These are phyloP conservation scores for Spodoptera frugiperda DNA, from an alignment of 1,140 invertebrate genomes.

Conservation along the genomic window DNA sequence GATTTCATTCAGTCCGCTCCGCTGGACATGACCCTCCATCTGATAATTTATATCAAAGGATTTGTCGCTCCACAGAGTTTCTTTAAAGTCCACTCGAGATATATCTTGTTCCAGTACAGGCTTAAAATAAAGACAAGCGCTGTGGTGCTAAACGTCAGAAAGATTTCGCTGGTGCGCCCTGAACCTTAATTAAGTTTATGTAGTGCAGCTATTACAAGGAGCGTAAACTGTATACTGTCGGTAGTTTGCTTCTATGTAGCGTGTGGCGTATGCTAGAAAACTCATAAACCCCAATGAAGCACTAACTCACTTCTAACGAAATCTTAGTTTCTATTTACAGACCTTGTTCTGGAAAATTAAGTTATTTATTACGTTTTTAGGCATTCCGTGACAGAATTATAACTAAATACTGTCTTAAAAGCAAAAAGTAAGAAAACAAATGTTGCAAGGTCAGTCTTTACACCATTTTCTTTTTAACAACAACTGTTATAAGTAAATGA, in stretches of 20 bases:
- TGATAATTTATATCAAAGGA: slow-evolving; percentile 54
- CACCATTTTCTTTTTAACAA: too few species aligned
- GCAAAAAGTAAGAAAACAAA: too few species aligned
- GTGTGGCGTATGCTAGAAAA: slow-evolving; percentile 11
- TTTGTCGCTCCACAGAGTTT: slow-evolving; percentile 32
- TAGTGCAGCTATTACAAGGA: slow-evolving; percentile 18
- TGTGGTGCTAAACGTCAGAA: slow-evolving; percentile 16
- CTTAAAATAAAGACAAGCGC: slow-evolving; percentile 3
- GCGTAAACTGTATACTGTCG: slow-evolving; percentile 42
- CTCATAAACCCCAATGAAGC: slow-evolving; percentile 26
- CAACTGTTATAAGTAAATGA: background rate
- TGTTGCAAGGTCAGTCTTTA: too few species aligned
- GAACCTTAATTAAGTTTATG: slow-evolving; percentile 49
- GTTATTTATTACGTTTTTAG: too few species aligned
- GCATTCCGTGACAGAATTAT: too few species aligned
- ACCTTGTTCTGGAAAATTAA: background rate
- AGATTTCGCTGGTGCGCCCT: slow-evolving; percentile 34
- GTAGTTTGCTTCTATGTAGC: slow-evolving; percentile 46
- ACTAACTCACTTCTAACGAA: slow-evolving; percentile 13
- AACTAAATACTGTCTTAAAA: too few species aligned
- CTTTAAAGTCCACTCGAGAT: slow-evolving; percentile 9
- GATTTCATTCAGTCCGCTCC: slow-evolving; percentile 57
- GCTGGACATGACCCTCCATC: slow-evolving; percentile 42
- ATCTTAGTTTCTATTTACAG: slow-evolving; percentile 1
- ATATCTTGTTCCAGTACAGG: slow-evolving; percentile 1